A percentile compares a stretch with the other conserved stretches of the same genome.
These are phyloP conservation scores for Luscinia luscinia DNA, from an alignment of 2,797 vertebrate genomes.

Conservation along the genomic window DNA sequence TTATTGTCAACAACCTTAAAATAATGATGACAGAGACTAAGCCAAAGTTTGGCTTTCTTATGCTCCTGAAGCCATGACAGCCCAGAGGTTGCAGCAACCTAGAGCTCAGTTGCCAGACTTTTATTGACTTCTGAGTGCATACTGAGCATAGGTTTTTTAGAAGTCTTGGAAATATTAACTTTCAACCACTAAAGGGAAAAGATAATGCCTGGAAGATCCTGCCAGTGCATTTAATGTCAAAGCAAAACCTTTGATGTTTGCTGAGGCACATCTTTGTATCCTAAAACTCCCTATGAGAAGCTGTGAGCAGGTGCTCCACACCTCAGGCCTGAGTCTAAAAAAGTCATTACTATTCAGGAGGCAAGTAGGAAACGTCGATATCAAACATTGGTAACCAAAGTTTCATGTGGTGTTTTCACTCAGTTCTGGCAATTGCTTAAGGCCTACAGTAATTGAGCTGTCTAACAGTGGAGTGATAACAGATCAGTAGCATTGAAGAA, in stretches of 20 bases:
- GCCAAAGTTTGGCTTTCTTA: background rate
- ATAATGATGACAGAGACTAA: background rate
- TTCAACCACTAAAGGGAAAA: background rate
- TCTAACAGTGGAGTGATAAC: conserved; percentile 74
- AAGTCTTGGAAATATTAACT: background rate
- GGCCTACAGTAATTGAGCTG: conserved; percentile 59
- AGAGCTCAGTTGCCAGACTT: background rate
- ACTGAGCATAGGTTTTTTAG: background rate
- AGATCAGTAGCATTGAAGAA: conserved; percentile 84
- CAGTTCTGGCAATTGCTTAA: conserved; percentile 43
- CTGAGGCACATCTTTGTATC: background rate
- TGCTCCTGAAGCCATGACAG: background rate
- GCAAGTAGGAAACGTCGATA: background rate
- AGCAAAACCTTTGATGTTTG: conserved; percentile 2
- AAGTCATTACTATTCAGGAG: conserved; percentile 16
- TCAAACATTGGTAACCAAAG: conserved; percentile 42
- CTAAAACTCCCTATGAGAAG: background rate
- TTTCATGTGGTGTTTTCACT: background rate
- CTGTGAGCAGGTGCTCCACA: background rate
- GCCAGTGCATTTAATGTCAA: background rate
- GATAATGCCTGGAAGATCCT: background rate
- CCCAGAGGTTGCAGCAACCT: background rate
- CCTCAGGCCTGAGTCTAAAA: conserved; percentile 45
- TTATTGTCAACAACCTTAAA: background rate
- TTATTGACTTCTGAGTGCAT: background rate